Conservation (phyloP, 2,888 invertebrate species). For the Serripes groenlandicus region DNA sequence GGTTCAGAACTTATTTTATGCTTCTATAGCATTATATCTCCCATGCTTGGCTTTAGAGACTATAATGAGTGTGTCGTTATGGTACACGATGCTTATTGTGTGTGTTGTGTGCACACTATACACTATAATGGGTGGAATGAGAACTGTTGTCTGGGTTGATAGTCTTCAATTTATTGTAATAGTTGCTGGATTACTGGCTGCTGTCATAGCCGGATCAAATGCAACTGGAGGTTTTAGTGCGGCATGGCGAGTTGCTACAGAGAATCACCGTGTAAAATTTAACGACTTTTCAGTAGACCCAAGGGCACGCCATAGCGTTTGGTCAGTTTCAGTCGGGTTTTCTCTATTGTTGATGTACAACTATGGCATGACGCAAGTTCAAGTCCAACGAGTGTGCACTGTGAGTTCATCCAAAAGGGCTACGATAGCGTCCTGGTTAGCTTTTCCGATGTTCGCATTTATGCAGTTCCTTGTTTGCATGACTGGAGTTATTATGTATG, state of each 20-base stretch:
- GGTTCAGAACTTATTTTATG: slow-evolving; percentile 54
- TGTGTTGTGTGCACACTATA: slow-evolving; percentile 96
- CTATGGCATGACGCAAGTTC: slow-evolving; percentile 97
- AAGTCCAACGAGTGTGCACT: slow-evolving; percentile 96
- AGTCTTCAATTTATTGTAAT: slow-evolving; percentile 86
- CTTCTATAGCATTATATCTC: slow-evolving; percentile 58
- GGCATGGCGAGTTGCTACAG: slow-evolving; percentile 81
- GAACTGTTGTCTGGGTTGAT: slow-evolving; percentile 87
- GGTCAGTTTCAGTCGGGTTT: slow-evolving; percentile 94
- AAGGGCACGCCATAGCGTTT: slow-evolving; percentile 94
- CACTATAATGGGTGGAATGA: slow-evolving; percentile 86
- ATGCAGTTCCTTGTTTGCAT: slow-evolving; percentile 47
- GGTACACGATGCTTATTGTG: slow-evolving; percentile 92
- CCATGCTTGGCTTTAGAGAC: slow-evolving; percentile 85
- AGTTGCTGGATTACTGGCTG: slow-evolving; percentile 85
- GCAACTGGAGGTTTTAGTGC: slow-evolving; percentile 82
- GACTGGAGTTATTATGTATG: slow-evolving; percentile 60
- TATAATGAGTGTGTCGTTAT: slow-evolving; percentile 94
- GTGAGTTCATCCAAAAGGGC: slow-evolving; percentile 93
- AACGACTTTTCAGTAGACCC: slow-evolving; percentile 89
- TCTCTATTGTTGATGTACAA: slow-evolving; percentile 97
- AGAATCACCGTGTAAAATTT: slow-evolving; percentile 73
- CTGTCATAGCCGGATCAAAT: slow-evolving; percentile 84
- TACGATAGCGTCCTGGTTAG: slow-evolving; percentile 67
- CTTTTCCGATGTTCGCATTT: slow-evolving; percentile 42